Evolutionary conservation across 2,113 vertebrate genomes (phyloP).

Genomic region (Entomyzon cyanotis): DNA sequence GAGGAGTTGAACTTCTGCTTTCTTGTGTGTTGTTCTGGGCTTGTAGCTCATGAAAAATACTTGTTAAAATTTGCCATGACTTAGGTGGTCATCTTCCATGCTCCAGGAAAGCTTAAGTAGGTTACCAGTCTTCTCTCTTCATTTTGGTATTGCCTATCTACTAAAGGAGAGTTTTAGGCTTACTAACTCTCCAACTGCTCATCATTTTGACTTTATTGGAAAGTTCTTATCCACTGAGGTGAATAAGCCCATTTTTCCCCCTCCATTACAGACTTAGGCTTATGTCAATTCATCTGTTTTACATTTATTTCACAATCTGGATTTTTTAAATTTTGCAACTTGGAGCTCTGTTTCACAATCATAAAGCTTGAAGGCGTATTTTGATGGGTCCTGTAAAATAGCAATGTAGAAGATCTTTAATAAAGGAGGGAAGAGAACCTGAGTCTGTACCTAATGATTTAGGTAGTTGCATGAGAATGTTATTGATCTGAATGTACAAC

Average conservation of each 20-base stretch:
- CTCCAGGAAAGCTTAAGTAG: neutral
- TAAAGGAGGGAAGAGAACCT: neutral
- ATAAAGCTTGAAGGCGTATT: neutral
- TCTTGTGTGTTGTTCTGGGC: neutral
- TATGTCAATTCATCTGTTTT: neutral
- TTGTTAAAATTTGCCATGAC: neutral
- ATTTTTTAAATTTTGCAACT: neutral
- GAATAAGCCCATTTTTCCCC: neutral
- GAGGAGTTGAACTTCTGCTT: neutral
- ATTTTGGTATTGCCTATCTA: neutral
- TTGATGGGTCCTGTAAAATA: neutral
- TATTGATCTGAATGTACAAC: neutral
- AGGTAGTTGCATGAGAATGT: neutral
- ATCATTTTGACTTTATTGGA: neutral
- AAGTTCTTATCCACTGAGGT: neutral
- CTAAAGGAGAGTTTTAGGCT: neutral
- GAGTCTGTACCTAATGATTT: neutral
- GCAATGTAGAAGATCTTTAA: neutral
- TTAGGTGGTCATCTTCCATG: neutral
- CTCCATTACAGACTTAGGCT: neutral
- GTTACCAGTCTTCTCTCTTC: neutral
- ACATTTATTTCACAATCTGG: neutral
- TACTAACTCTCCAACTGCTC: neutral
- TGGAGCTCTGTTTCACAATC: neutral
- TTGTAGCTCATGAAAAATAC: neutral